These are phyloP conservation scores for Drosophila crucigera DNA, from an alignment of 2,888 invertebrate species.

Conservation along the genomic window DNA sequence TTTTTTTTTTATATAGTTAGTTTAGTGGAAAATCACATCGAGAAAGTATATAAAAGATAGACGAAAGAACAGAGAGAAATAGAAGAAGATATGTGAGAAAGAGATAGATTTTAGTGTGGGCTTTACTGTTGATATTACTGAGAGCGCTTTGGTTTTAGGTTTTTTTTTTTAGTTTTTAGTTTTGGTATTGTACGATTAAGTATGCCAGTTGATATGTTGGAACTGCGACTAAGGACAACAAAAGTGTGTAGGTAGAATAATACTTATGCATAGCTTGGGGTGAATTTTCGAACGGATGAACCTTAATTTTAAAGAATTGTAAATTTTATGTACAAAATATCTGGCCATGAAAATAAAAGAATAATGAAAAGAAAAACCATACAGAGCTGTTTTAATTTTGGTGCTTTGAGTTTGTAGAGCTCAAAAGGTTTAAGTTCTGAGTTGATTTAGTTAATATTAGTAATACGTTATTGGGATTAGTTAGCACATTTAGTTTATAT, in stretches of 20 bases:
- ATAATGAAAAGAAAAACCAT: constrained; percentile 21
- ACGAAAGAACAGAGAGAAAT: constrained; percentile 62
- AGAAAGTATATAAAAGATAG: constrained; percentile 68
- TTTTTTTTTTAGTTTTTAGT: constrained; percentile 4
- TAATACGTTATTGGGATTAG: constrained; percentile 36
- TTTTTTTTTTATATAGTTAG: constrained; percentile 16
- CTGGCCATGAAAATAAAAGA: constrained; percentile 65
- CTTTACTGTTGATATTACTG: constrained; percentile 50
- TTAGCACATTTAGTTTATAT: constrained; percentile 47
- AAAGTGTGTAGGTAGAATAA: constrained; percentile 22
- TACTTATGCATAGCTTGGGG: constrained; percentile 51
- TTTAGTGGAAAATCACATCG: constrained; percentile 56
- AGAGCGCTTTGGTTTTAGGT: constrained; percentile 26
- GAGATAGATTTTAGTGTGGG: constrained; percentile 69
- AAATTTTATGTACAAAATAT: constrained; percentile 64
- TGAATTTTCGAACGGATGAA: constrained; percentile 27
- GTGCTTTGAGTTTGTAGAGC: constrained; percentile 36
- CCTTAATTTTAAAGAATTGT: constrained; percentile 26
- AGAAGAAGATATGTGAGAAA: constrained; percentile 63
- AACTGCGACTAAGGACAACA: constrained; percentile 17
- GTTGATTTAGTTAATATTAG: constrained; percentile 42
- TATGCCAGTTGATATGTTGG: constrained; percentile 38
- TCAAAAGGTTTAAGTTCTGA: constrained; percentile 29
- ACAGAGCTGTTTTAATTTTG: constrained; percentile 45
- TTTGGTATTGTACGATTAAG: constrained; percentile 37